Percentiles rank a stretch among this genome's conserved stretches.
phyloP scores from a whole-genome alignment of 1,140 invertebrate genomes.

The Lordiphosa clarofinis region DNA sequence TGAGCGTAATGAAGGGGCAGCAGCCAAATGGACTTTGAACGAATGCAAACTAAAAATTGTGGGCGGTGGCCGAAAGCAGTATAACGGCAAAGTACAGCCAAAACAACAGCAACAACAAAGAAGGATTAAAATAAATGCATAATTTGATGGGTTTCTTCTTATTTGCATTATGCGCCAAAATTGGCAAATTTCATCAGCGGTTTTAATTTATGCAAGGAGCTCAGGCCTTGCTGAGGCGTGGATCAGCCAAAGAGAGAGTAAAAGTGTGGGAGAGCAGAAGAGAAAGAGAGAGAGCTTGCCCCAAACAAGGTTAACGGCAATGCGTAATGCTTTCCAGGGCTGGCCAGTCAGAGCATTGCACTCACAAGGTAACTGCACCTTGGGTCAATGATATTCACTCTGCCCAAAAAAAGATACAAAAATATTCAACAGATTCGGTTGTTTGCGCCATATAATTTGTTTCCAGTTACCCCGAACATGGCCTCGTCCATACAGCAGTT shows the following conservation, averaged over 20 bases:
- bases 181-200: constrained; percentile 71
- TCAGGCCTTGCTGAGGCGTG: constrained; percentile 1
- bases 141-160: constrained; percentile 39
- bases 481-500: constrained; percentile 49
- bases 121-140: constrained; percentile 62
- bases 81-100: constrained; percentile 20
- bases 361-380: constrained; percentile 71
- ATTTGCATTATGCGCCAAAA: constrained; percentile 58
- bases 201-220: constrained; percentile 75
- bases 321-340: constrained; percentile 39
- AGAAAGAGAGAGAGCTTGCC: constrained; percentile 2
- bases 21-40: constrained; percentile 51
- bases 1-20: constrained; percentile 7
- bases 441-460: constrained; percentile 25
- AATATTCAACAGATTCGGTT: constrained; percentile 25
- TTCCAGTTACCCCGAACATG: constrained; percentile 43
- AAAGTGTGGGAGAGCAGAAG: neutral
- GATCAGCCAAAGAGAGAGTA: neutral
- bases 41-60: constrained; percentile 26
- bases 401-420: constrained; percentile 16
- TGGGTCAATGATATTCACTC: constrained; percentile 66
- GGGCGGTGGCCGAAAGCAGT: constrained; percentile 40
- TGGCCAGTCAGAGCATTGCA: constrained; percentile 59
- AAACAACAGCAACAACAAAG: constrained; percentile 24
- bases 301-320: constrained; percentile 44